A percentile compares a stretch with the other conserved stretches of the same genome.
Evolutionary conservation across 2,888 invertebrate species (phyloP).

Genomic region (Lasioglossum zephyrum): DNA sequence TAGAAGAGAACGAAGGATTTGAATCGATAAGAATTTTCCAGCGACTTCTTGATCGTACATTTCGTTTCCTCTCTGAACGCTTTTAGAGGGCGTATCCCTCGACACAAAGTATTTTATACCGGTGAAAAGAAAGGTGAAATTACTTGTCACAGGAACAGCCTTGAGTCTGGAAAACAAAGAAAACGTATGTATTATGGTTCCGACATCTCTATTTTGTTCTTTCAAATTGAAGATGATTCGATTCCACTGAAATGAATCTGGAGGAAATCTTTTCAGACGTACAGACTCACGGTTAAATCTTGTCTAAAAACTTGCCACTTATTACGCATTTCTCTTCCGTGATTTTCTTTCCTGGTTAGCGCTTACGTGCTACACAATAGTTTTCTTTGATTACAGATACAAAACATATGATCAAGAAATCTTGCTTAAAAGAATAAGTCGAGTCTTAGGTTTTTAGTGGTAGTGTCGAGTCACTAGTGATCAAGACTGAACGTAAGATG

Average conservation of each 20-base stretch:
- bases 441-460: constrained; percentile 63
- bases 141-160: constrained; percentile 33
- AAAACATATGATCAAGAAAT: constrained; percentile 16
- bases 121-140: constrained; percentile 21
- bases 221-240: constrained; percentile 12
- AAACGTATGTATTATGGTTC: not conserved
- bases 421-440: constrained; percentile 62
- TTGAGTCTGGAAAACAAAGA: constrained; percentile 32
- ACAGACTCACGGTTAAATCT: constrained; percentile 35
- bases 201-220: not conserved
- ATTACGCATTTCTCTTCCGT: constrained; percentile 21
- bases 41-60: constrained; percentile 29
- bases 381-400: constrained; percentile 19
- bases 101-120: constrained; percentile 38
- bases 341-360: constrained; percentile 17
- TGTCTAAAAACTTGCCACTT: constrained; percentile 45
- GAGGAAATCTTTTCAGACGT: constrained; percentile 15
- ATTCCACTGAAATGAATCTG: not conserved
- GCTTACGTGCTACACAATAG: constrained; percentile 24
- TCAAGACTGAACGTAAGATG: constrained; percentile 68
- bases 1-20: constrained; percentile 33
- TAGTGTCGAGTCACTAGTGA: constrained; percentile 65
- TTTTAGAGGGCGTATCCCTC: constrained; percentile 34
- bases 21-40: constrained; percentile 31
- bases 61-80: constrained; percentile 52